Evolutionary conservation across 2,797 vertebrate genomes (phyloP), one percentile per base, ranked within the genome.

Genomic region (Acropternis orthonyx): DNA sequence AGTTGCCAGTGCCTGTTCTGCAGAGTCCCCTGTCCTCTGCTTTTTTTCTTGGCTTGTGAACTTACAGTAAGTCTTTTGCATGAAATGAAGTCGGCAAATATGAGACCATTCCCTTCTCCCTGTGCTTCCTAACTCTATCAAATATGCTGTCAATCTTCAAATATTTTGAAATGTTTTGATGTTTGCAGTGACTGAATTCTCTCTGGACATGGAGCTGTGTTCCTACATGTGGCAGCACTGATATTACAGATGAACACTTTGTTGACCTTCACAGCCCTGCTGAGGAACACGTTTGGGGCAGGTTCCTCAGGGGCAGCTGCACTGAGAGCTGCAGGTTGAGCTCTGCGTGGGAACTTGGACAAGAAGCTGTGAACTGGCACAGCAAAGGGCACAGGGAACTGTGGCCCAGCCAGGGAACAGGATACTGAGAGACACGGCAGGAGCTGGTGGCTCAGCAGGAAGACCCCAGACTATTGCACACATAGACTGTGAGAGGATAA

Each of bases 341-440:
- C 14, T 80, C 46, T 26, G 34, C 4, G 4, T 30, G 28, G 37
- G 18, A 61, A 39, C 58, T 26, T 12, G 28, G 55, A 23, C n/a
- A 34, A 20, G 26, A 12, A 36, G 26, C 10, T 27, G 24, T 20
- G 52, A 78, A 26, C 26, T 49, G 36, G 21, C 54, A 56, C n/a
- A 8, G 16, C 20, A 30, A 39, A 30, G 13, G 23, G 11, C 44
- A 52, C 0, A 0, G 28, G n/a, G 28, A 44, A 16, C 44, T 44
- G 27, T 39, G 44, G 28, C 37, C 27, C 32, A n/a, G n/a, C 9
- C n/a, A 22, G 28, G 24, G 12, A 17, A 10, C 52, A 6, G 75
- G 10, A 39, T 23, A 56, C 43, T 44, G 30, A 21, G 48, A 49
- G 30, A 46, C 52, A 59, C 0, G 0, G n/a, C 52, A 87, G 59